Evolutionary conservation across 2,113 vertebrate species (phyloP).

Genomic region (Coturnix japonica): DNA sequence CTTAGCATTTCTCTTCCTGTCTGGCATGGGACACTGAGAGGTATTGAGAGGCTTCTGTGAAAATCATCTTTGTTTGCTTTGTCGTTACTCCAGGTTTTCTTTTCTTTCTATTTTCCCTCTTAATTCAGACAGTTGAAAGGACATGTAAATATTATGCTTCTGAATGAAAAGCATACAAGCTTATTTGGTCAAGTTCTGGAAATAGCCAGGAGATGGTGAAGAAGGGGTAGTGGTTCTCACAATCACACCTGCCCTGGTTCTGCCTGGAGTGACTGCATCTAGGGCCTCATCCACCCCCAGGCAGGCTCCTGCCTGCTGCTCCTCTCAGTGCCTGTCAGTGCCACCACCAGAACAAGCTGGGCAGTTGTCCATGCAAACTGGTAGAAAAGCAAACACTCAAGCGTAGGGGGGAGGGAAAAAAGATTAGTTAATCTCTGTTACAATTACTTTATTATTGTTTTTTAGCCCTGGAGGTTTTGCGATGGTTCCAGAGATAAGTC

Average conservation of each 20-base stretch:
- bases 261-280: neutral
- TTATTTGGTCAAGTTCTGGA: neutral
- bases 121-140: neutral
- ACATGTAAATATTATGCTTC: neutral
- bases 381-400: neutral
- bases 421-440: neutral
- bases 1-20: neutral
- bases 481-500: neutral
- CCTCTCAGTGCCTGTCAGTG: neutral
- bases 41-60: neutral
- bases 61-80: neutral
- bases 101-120: neutral
- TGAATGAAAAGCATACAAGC: slow-evolving; percentile 2
- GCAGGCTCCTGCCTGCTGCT: neutral
- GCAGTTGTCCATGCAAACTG: neutral
- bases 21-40: neutral
- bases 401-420: fast-evolving
- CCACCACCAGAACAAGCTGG: neutral
- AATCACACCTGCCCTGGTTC: neutral
- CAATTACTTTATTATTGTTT: neutral
- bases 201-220: neutral
- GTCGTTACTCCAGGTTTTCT: neutral
- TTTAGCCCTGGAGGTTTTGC: neutral
- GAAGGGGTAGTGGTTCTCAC: neutral
- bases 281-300: fast-evolving